Evolutionary conservation across 1,140 invertebrate genomes (phyloP).

Genomic region (Micrasema minimum): DNA sequence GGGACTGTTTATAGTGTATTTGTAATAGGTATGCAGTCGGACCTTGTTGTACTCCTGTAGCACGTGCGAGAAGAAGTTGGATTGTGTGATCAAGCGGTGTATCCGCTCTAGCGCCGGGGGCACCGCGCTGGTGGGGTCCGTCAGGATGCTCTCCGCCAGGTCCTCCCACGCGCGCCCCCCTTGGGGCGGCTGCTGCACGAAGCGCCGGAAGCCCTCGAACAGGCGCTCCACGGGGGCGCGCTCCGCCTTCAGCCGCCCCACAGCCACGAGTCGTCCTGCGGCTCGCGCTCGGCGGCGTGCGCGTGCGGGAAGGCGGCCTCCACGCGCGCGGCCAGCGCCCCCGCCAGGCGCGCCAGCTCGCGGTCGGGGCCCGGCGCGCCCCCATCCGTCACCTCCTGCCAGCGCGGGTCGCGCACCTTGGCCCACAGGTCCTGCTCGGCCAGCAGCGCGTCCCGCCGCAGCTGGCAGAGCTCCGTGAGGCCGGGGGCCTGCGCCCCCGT

Average conservation of each 20-base stretch:
- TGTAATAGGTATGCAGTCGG: too few relatives aligned
- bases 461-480: constrained; percentile 62
- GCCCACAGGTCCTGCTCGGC: constrained; percentile 66
- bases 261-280: constrained; percentile 66
- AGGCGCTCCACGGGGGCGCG: constrained; percentile 67
- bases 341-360: constrained; percentile 68
- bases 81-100: constrained; percentile 66
- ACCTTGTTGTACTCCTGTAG: constrained; percentile 67
- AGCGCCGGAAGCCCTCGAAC: constrained; percentile 70
- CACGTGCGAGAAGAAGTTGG: constrained; percentile 71
- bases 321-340: constrained; percentile 65
- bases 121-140: constrained; percentile 67
- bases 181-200: constrained; percentile 66
- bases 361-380: constrained; percentile 60
- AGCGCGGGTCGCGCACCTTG: constrained; percentile 61
- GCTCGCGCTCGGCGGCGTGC: constrained; percentile 58
- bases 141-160: constrained; percentile 71
- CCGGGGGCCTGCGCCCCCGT: background rate
- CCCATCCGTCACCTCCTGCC: constrained; percentile 58
- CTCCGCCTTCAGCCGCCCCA: constrained; percentile 68
- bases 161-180: constrained; percentile 70
- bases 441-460: constrained; percentile 68
- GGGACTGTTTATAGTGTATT: too few relatives aligned
- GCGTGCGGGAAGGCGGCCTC: constrained; percentile 57
- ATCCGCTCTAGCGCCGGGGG: constrained; percentile 64